Percentiles rank a stretch among this genome's conserved stretches.
These are phyloP conservation scores for Pachyuromys duprasi DNA, from an alignment of 2,797 vertebrate genomes.

Conservation along the genomic window DNA sequence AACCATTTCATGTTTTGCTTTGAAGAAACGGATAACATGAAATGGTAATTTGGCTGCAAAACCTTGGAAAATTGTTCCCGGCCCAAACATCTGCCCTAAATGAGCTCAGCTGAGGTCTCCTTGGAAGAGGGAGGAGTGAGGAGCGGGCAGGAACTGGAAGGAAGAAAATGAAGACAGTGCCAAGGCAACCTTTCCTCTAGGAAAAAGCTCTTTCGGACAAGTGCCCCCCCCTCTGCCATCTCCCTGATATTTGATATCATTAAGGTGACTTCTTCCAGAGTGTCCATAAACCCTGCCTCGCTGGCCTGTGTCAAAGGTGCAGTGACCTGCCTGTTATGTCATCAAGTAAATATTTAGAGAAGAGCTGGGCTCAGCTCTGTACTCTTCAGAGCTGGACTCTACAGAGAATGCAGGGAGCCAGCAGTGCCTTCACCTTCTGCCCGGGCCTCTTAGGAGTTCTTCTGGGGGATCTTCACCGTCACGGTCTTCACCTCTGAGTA, in stretches of 20 bases:
- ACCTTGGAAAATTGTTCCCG: conserved; percentile 82
- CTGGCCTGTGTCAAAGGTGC: conserved; percentile 65
- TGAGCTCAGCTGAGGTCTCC: conserved; percentile 73
- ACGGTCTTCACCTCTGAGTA: conserved; percentile 99
- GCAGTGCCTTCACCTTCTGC: conserved; percentile 72
- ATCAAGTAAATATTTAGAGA: conserved; percentile 83
- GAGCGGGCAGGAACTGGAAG: not conserved
- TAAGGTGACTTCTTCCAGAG: conserved; percentile 70
- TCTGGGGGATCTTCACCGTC: conserved; percentile 96
- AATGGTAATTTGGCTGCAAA: conserved; percentile 83
- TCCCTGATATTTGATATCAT: not conserved
- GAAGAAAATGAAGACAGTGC: not conserved
- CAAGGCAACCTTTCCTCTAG: conserved; percentile 21
- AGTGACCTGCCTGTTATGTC: conserved; percentile 75
- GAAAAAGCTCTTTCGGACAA: not conserved
- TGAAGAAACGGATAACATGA: conserved; percentile 82
- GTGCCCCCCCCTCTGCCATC: not conserved
- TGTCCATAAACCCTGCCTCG: conserved; percentile 75
- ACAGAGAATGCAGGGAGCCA: conserved; percentile 78
- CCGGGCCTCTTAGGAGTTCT: conserved; percentile 93
- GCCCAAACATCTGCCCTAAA: conserved; percentile 81
- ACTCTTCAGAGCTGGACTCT: conserved; percentile 87
- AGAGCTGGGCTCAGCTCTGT: conserved; percentile 79
- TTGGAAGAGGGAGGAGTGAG: not conserved
- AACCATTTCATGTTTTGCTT: conserved; percentile 79